Conservation (phyloP, 1,140 invertebrate species). For the Vollenhovia emeryi region DNA sequence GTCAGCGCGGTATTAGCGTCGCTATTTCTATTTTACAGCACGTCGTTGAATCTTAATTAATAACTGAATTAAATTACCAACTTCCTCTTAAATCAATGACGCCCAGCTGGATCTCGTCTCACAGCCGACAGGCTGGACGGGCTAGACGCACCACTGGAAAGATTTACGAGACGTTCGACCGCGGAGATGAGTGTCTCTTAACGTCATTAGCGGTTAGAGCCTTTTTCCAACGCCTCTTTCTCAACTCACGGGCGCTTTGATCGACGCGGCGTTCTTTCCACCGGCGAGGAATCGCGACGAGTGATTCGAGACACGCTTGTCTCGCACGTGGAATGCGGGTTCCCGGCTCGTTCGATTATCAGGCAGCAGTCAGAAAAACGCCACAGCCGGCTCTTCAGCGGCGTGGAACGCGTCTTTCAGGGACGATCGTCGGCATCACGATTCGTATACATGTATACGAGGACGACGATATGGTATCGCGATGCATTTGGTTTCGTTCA, state of each 20-base stretch:
- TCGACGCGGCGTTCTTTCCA: constrained; percentile 48
- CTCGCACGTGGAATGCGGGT: constrained; percentile 68
- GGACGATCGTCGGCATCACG: constrained; percentile 27
- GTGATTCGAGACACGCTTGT: constrained; percentile 69
- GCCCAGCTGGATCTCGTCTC: neutral
- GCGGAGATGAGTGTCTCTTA: constrained; percentile 66
- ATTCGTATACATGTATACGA: neutral
- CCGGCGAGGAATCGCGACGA: constrained; percentile 59
- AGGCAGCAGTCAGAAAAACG: constrained; percentile 57
- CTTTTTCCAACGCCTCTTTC: constrained; percentile 35
- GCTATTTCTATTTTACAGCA: neutral
- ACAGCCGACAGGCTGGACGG: neutral
- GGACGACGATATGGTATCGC: neutral
- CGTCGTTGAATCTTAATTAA: constrained; percentile 16
- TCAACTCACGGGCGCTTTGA: constrained; percentile 27
- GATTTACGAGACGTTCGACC: constrained; percentile 66
- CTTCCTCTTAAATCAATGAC: constrained; percentile 25
- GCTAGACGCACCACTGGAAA: neutral
- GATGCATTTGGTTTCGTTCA: neutral
- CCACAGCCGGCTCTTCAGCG: constrained; percentile 35
- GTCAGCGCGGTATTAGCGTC: too few relatives aligned
- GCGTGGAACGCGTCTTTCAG: constrained; percentile 57
- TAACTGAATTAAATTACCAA: constrained; percentile 21
- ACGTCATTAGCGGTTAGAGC: constrained; percentile 67
- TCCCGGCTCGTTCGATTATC: constrained; percentile 68